Base-by-base conservation (phyloP, 2,797 vertebrate genomes). In the Mionectes olivaceus region DNA sequence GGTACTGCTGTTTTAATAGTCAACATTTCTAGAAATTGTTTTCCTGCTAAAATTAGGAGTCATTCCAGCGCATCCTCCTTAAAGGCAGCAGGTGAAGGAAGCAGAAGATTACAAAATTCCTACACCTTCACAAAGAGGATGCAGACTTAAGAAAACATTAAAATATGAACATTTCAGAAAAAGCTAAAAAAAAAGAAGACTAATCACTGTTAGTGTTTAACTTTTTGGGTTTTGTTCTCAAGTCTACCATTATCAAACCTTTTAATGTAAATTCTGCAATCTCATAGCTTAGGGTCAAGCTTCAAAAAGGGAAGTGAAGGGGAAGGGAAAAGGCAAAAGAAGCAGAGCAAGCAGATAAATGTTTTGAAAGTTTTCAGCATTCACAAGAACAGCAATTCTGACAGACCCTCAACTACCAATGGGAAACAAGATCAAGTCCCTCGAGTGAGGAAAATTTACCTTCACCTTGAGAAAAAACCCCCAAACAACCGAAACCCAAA, bases 271-370 rank as follows among this genome's bases (percentile, higher is more conserved):
- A 24, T 55, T 60, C 30, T 77, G 19, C 25, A 82, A 60, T 30
- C 13, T 33, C 37, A n/a, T 64, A 43, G 17, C 28, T 65, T 6
- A 32, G 46, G 5, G 10, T 24, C 35, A 70, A 12, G 19, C 30
- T 92, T 49, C 27, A 69, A 43, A 85, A 74, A 47, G 15, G 5
- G 9, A 78, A 82, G 11, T 24, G 30, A n/a, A 41, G 9, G 7
- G 18, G 2, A 5, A 6, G 0, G 2, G 4, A 6, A 8, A 18
- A 32, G 5, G 23, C 47, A 46, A 52, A 83, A 39, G 10, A 53
- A 39, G 9, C 13, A 77, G 9, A 76, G 33, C 35, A 79, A 50
- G 37, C 11, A 83, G 39, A 71, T 18, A 94, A 74, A 46, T 21
- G 10, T 15, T 64, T 35, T 43, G 21, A 25, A 77, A 53, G 32